Base-by-base conservation (phyloP, 2,113 vertebrate species). In the Alethe diademata region DNA sequence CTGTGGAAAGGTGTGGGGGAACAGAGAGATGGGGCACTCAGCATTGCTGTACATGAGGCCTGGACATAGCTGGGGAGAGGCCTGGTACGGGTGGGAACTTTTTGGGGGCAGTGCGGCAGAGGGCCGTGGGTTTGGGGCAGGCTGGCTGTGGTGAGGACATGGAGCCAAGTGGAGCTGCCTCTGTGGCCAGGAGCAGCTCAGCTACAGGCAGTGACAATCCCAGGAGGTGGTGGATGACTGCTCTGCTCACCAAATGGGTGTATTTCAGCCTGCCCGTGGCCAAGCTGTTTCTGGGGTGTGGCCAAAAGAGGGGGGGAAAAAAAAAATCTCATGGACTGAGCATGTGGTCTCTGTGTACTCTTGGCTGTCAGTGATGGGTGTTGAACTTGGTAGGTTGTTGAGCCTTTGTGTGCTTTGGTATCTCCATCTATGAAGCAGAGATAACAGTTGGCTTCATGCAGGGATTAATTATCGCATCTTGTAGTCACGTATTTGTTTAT, bases 401-500 rank as follows among this genome's bases (percentile, higher is more conserved):
- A 84, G 53, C 78, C 61, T 84, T 86, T 93, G 65, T 91, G 78
- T 83, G 92, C 81, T 88, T 83, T 73, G 54, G 50, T 91, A 79
- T 96, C 93, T 89, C 81, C 38, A 33, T 76, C 91, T 94, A 88
- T 1, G 72, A 86, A 62, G 78, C 83, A 6, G 50, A 90, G 95
- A 79, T 92, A 96, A 93, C 78, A 89, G 61, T 73, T 90, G 93
- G 91, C 67, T 89, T 87, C 78, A 29, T 51, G 78, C 71, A 89
- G 80, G 78, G 91, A 90, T 91, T 94, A 76, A 91, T 96, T 95
- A 95, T 86, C 24, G 0, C 1, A 3, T 95, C 80, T 90, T 66
- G 66, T 90, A 97, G 95, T 91, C 78, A 85, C 0, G 9, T 91
- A 70, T 92, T 93, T 96, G 92, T 97, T 96, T 96, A 90, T 96